Base-by-base conservation (phyloP, 2,797 vertebrate genomes). In the Sebastiscus albofasciatus region DNA sequence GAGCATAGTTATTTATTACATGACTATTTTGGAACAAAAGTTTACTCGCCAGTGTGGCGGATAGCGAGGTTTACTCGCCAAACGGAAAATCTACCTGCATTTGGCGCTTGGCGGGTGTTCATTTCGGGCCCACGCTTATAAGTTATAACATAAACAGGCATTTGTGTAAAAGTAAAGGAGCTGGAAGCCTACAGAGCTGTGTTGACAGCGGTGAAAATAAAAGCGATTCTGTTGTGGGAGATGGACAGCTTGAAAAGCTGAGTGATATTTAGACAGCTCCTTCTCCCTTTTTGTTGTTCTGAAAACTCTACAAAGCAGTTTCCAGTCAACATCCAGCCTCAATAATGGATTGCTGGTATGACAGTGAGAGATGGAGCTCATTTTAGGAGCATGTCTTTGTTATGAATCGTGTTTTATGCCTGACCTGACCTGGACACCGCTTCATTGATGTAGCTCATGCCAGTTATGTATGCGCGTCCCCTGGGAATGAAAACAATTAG, bases 401-500 rank as follows among this genome's bases (percentile, higher is more conserved):
- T 36, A 62, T 85, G 81, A 90, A 75, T 80, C 27, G 1, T 79
- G 67, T 77, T 79, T 83, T 62, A 78, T 79, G 70, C 64, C 84
- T 90, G 89, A 91, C 85, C 90, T 91, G 92, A 94, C 87, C 87
- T 61, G 76, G 61, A 80, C 68, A 60, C 80, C 27, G 24, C 67
- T 70, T 91, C 85, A 88, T 71, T 93, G 91, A 89, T 88, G 92
- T 77, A 85, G 74, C 74, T 81, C 85, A 83, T 82, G 72, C 62
- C 12, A 8, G 83, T 75, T 36, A 58, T 84, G 61, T 62, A 31
- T 89, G 75, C 62, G 42, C 11, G 5, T 86, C 86, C 75, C 70
- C 5, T 36, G 87, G 89, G 87, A 69, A 64, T 75, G 20, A 79
- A 81, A 67, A 77, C 90, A 93, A 95, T 96, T 94, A 93, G 81